phyloP scores from a whole-genome alignment of 2,113 vertebrate genomes.

The Mus musculus region GRCm39 chr5:81700001-81700500 shows the following conservation, averaged over 20 bases:
- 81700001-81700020: background rate
- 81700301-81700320: background rate
- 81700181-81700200: background rate
- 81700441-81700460: background rate
- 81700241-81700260: background rate
- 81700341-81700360: background rate
- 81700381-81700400: background rate
- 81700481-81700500: background rate
- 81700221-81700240: conserved; percentile 26
- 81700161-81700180: background rate
- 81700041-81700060: background rate
- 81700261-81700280: background rate
- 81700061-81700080: background rate
- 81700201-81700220: conserved; percentile 50
- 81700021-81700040: background rate
- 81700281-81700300: background rate
- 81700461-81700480: background rate
- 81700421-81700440: background rate
- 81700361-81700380: background rate
- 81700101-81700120: background rate
- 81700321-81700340: background rate
- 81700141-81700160: background rate
- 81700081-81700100: background rate
- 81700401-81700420: no score
- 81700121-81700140: background rate